Base-by-base conservation (phyloP, 2,888 invertebrate genomes). In the Sipha maydis region DNA sequence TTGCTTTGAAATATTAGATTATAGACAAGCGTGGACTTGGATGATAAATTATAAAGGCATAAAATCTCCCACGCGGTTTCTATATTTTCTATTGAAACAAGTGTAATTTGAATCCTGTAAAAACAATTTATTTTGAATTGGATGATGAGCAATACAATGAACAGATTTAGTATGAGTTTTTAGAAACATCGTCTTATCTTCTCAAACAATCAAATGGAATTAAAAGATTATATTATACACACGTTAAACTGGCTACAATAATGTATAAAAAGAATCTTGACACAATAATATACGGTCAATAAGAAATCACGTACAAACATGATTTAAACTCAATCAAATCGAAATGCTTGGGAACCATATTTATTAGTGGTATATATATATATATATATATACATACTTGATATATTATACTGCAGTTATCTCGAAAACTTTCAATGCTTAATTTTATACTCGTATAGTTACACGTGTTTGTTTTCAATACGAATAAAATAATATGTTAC, bases 141-240 rank as follows among this genome's bases (percentile, higher is more conserved):
- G n/a, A 38, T 28, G 25, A 80, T 80, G 21, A 9, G 69, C 31
- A 14, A 56, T 56, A 73, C 67, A 41, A 69, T n/a, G 41, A 78
- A 48, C 54, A 48, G 19, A 78, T 54, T 54, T 28, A 21, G 69
- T 73, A 48, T 41, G 31, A 17, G n/a, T 56, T 83, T 83, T 56
- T n/a, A n/a, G 19, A 83, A 54, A 83, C 56, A 34, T 83, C 25
- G 54, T 28, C 34, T 14, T 83, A 78, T 78, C 56, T 73, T n/a
- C 3, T 31, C 3, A 73, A 83, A 56, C 56, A 73, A 75, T 83
- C 73, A 75, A 56, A 38, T 56, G n/a, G 38, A 73, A 83, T 83
- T 73, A 56, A 83, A 56, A 56, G 73, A 75, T 83, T 83, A 73
- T 7, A 38, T 56, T 21, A 56, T 17, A 14, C 14, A 56, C 56